Evolutionary conservation across 2,113 vertebrate genomes (phyloP).

Genomic region (Jaculus jaculus): DNA sequence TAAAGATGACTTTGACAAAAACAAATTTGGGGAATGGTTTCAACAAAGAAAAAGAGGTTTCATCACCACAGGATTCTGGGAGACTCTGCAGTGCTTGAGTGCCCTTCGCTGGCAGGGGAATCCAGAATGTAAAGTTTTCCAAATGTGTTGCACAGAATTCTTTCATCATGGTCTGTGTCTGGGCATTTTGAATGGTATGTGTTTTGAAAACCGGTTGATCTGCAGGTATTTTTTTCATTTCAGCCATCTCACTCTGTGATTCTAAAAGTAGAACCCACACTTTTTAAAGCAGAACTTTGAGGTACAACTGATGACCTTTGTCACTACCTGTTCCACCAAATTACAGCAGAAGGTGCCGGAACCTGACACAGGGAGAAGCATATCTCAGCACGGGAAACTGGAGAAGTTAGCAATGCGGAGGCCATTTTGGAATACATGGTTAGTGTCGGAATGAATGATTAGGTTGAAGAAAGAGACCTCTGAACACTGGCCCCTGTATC

Average conservation of each 20-base stretch:
- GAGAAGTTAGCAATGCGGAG: fast-evolving
- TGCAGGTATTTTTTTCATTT: neutral
- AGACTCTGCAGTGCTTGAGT: neutral
- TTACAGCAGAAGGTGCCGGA: neutral
- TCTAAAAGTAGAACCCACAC: neutral
- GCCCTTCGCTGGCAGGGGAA: neutral
- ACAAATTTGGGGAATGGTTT: constrained; percentile 55
- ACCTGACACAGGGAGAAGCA: fast-evolving
- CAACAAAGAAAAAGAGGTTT: constrained; percentile 48
- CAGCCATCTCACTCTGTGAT: neutral
- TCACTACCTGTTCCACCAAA: too few species aligned
- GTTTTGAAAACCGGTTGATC: neutral
- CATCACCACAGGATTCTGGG: neutral
- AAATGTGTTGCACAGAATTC: neutral
- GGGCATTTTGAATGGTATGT: neutral
- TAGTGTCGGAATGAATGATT: neutral
- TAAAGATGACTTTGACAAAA: neutral
- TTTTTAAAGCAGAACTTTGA: neutral
- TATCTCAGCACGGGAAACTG: fast-evolving
- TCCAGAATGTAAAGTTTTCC: neutral
- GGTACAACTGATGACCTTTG: neutral
- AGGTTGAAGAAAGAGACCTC: neutral
- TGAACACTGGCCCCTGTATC: neutral
- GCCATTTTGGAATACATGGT: too few species aligned
- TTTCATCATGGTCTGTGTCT: neutral